phyloP scores from a whole-genome alignment of 2,888 invertebrate species.

The Leucophora obtusa region DNA sequence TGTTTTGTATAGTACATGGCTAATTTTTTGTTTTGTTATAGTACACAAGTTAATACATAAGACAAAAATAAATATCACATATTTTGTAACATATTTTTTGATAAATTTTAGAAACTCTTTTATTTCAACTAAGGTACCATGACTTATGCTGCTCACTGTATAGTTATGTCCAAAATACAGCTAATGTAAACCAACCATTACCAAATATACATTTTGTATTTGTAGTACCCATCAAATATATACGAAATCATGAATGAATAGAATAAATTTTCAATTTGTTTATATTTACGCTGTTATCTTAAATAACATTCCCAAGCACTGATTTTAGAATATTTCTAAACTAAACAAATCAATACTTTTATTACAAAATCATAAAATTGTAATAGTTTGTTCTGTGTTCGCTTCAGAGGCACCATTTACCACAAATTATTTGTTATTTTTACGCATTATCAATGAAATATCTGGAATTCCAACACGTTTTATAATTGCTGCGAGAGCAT shows the following conservation, averaged over 20 bases:
- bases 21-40: no score
- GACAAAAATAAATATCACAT: no score
- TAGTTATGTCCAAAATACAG: no score
- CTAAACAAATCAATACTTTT: neutral
- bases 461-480: constrained; percentile 55
- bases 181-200: neutral
- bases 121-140: no score
- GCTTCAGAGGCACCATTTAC: neutral
- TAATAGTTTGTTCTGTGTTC: neutral
- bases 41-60: no score
- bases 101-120: no score
- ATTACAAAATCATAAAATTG: constrained; percentile 14
- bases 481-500: neutral
- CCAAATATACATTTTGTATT: neutral
- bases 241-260: neutral
- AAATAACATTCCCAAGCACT: neutral
- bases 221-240: neutral
- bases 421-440: constrained; percentile 18
- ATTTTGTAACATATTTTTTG: no score
- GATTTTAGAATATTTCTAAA: neutral
- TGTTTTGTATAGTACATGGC: no score
- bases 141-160: no score
- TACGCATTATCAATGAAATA: constrained; percentile 50
- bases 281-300: neutral
- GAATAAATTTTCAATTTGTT: constrained; percentile 12